Conservation (phyloP, 2,888 invertebrate genomes). For the Phengaris arion region DNA sequence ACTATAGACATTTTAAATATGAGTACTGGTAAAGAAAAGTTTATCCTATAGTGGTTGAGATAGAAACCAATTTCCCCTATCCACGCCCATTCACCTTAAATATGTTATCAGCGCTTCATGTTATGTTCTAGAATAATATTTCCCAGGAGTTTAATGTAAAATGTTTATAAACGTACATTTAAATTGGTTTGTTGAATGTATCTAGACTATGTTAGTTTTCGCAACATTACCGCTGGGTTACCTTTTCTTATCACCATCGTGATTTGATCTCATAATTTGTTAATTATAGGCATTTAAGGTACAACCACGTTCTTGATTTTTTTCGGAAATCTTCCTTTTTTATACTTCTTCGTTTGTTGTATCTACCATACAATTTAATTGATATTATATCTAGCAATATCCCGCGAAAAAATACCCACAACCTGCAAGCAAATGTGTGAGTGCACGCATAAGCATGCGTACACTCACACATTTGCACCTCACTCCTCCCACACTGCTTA, state of each 20-base stretch:
- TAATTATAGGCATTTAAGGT: no score
- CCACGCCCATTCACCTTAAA: not conserved
- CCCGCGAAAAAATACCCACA: no score
- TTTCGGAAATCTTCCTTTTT: no score
- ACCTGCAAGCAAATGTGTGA: no score
- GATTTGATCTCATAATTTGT: not conserved
- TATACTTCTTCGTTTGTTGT: no score
- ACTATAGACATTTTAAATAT: not conserved
- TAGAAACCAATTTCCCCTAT: not conserved
- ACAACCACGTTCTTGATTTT: no score
- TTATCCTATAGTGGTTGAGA: not conserved
- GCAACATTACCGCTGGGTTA: not conserved
- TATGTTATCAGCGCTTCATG: conserved; percentile 8
- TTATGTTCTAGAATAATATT: not conserved
- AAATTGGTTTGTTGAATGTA: conserved; percentile 12
- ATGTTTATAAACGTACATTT: conserved; percentile 17
- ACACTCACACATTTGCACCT: no score
- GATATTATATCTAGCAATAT: no score
- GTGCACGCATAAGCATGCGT: no score
- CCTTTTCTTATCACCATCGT: not conserved
- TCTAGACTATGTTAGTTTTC: not conserved
- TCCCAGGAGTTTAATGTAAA: conserved; percentile 18
- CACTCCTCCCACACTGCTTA: no score
- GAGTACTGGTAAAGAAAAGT: not conserved
- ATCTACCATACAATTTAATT: no score